Conservation (phyloP, 2,113 vertebrate species). For the Delphinus delphis region DNA sequence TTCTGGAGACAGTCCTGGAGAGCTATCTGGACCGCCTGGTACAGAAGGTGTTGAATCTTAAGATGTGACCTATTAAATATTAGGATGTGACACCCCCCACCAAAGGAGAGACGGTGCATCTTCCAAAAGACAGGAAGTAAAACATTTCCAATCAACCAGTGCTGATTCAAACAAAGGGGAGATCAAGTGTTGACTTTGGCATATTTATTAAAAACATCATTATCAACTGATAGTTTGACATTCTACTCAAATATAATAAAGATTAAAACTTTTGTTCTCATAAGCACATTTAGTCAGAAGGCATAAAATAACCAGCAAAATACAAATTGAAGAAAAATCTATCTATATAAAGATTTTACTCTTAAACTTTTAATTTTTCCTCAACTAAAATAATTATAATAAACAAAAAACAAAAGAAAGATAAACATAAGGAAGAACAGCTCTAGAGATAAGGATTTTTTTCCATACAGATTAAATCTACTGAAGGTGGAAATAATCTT, state of each 20-base stretch:
- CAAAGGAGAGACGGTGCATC: background rate
- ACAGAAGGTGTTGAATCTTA: background rate
- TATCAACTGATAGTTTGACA: background rate
- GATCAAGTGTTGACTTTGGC: background rate
- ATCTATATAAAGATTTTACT: background rate
- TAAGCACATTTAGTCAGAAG: slow-evolving; percentile 32
- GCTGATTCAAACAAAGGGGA: background rate
- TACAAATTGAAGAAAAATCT: background rate
- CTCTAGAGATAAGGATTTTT: background rate
- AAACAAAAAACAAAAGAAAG: background rate
- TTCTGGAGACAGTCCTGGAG: background rate
- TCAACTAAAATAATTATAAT: slow-evolving; percentile 41
- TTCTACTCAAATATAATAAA: slow-evolving; percentile 36
- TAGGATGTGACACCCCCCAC: background rate
- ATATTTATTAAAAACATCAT: slow-evolving; percentile 18
- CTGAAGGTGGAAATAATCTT: slow-evolving; percentile 32
- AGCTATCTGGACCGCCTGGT: background rate
- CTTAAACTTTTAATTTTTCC: background rate
- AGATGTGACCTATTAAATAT: background rate
- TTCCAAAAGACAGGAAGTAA: background rate
- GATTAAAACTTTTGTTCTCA: background rate
- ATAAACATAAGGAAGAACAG: background rate
- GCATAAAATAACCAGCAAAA: slow-evolving; percentile 16
- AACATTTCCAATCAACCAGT: background rate
- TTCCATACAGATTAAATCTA: background rate